Percentiles rank a stretch among this genome's conserved stretches.
Conservation (phyloP, 2,888 invertebrate genomes). For the Incurvaria masculella region DNA sequence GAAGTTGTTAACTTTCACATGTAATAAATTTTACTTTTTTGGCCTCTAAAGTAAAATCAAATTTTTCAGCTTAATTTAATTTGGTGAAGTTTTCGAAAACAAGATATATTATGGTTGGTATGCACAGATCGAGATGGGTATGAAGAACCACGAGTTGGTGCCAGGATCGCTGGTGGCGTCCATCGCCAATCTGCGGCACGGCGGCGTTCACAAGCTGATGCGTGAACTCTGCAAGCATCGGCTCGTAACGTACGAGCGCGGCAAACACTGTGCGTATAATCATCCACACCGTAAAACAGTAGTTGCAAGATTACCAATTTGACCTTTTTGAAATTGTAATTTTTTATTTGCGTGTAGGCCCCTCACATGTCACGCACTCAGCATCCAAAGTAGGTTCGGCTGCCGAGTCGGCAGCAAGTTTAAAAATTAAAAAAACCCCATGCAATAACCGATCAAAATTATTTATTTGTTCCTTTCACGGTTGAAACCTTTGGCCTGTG, state of each 20-base stretch:
- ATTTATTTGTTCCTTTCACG: too few relatives aligned
- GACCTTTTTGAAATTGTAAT: too few relatives aligned
- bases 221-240: conserved; percentile 88
- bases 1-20: neutral
- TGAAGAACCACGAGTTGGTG: conserved; percentile 98
- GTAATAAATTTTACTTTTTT: neutral
- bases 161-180: conserved; percentile 85
- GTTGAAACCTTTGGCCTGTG: too few relatives aligned
- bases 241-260: conserved; percentile 89
- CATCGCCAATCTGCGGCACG: conserved; percentile 89
- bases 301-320: too few relatives aligned
- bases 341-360: too few relatives aligned
- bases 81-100: neutral
- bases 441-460: too few relatives aligned
- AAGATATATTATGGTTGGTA: neutral
- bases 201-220: conserved; percentile 90
- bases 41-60: neutral
- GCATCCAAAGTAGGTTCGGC: too few relatives aligned
- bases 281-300: too few relatives aligned
- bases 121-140: conserved; percentile 96
- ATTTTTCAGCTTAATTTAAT: too few relatives aligned
- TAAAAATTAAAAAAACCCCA: too few relatives aligned
- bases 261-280: conserved; percentile 87
- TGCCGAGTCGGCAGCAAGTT: too few relatives aligned
- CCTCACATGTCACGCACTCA: too few relatives aligned